Conservation (phyloP, 2,888 invertebrate species). For the Leptinotarsa juncta region DNA sequence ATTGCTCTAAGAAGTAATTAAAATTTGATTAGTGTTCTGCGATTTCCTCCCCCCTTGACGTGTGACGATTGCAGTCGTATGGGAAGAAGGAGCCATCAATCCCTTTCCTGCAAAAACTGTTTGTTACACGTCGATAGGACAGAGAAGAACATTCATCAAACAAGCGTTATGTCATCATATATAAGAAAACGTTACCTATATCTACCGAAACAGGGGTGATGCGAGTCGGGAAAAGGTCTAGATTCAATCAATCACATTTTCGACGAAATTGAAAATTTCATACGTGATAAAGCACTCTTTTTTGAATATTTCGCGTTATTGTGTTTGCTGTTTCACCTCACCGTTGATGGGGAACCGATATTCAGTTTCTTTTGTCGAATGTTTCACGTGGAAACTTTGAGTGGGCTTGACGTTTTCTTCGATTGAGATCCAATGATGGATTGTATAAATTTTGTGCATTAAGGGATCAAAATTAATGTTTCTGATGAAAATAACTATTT, state of each 20-base stretch:
- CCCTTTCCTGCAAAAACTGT: constrained; percentile 46
- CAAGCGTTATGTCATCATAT: constrained; percentile 55
- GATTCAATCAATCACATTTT: constrained; percentile 61
- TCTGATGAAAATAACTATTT: no score
- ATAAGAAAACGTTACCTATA: constrained; percentile 54
- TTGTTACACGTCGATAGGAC: constrained; percentile 63
- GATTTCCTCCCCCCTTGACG: not conserved
- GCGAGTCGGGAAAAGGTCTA: constrained; percentile 48
- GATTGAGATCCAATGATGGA: no score
- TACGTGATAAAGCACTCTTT: constrained; percentile 58
- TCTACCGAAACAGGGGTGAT: constrained; percentile 45
- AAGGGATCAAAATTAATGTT: no score
- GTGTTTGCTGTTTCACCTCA: constrained; percentile 39
- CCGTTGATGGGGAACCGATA: constrained; percentile 34
- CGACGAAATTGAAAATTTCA: constrained; percentile 61
- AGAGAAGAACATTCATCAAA: constrained; percentile 62
- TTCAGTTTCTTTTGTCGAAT: constrained; percentile 40
- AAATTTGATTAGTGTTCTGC: constrained; percentile 60
- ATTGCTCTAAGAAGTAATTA: constrained; percentile 65
- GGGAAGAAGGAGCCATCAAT: not conserved
- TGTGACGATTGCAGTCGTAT: not conserved
- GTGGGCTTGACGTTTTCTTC: not conserved
- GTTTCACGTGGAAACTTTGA: constrained; percentile 20
- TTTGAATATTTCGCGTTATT: constrained; percentile 47
- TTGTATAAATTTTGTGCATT: no score